phyloP scores from a whole-genome alignment of 1,140 invertebrate species.

The Copidosoma floridanum region DNA sequence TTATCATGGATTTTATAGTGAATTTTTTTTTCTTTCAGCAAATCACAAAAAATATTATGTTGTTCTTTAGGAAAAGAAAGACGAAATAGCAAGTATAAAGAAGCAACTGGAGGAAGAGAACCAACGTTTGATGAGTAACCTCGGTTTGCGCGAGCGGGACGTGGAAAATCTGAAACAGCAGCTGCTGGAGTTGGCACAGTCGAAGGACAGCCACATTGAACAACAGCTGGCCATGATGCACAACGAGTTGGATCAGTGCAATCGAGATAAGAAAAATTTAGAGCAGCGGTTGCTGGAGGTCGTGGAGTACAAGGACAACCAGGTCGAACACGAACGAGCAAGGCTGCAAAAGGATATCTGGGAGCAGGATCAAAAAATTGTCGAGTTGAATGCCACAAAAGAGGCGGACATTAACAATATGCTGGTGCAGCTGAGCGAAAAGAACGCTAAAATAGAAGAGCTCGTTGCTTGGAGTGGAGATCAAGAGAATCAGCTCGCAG shows the following conservation, averaged over 20 bases:
- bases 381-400: slow-evolving; percentile 44
- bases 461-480: slow-evolving; percentile 58
- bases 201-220: slow-evolving; percentile 33
- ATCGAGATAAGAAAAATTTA: slow-evolving; percentile 20
- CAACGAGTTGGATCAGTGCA: slow-evolving; percentile 25
- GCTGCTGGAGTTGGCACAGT: no score
- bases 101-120: slow-evolving; percentile 32
- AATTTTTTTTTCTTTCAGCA: background rate
- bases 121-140: slow-evolving; percentile 29
- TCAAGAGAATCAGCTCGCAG: slow-evolving; percentile 54
- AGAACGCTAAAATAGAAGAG: slow-evolving; percentile 51
- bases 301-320: no score
- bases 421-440: slow-evolving; percentile 43
- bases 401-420: slow-evolving; percentile 46
- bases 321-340: no score
- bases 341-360: no score
- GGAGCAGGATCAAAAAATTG: slow-evolving; percentile 40
- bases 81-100: slow-evolving; percentile 35
- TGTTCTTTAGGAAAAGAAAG: slow-evolving; percentile 35
- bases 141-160: slow-evolving; percentile 31
- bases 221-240: no score
- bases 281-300: no score
- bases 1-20: background rate
- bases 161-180: slow-evolving; percentile 39
- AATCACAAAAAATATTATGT: no score